These are phyloP conservation scores for silkworm (Bombyx mori) DNA, from an alignment of 1,140 invertebrate species.

Conservation along the genomic window DNA sequence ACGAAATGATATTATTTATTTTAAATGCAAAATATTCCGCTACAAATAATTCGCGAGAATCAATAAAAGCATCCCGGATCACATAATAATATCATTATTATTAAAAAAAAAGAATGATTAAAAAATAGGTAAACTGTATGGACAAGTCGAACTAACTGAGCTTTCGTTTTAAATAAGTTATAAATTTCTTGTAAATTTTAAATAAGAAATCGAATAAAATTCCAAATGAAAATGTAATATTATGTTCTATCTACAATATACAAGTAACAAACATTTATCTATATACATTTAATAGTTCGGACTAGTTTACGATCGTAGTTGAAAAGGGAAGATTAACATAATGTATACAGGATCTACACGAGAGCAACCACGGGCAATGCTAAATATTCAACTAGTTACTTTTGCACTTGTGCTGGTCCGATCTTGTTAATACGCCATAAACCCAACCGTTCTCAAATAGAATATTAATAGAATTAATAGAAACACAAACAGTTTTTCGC, in stretches of 20 bases:
- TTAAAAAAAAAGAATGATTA: no score
- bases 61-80: not conserved
- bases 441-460: not conserved
- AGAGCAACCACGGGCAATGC: no score
- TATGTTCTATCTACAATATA: conserved; percentile 69
- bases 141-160: no score
- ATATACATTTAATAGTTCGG: conserved; percentile 65
- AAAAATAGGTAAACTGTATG: no score
- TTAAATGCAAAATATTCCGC: conserved; percentile 27
- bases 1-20: conserved; percentile 51
- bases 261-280: conserved; percentile 70
- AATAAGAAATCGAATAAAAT: conserved; percentile 37
- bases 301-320: conserved; percentile 64
- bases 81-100: no score
- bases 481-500: no score
- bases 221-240: conserved; percentile 43
- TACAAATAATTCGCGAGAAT: conserved; percentile 42
- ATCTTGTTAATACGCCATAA: not conserved
- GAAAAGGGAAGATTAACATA: conserved; percentile 46
- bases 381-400: no score
- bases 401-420: not conserved
- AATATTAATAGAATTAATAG: not conserved
- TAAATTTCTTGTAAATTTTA: conserved; percentile 54
- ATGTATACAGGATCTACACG: conserved; percentile 8
- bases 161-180: conserved; percentile 26